Conservation (phyloP, 2,797 vertebrate genomes). For the Siniperca undulata region DNA sequence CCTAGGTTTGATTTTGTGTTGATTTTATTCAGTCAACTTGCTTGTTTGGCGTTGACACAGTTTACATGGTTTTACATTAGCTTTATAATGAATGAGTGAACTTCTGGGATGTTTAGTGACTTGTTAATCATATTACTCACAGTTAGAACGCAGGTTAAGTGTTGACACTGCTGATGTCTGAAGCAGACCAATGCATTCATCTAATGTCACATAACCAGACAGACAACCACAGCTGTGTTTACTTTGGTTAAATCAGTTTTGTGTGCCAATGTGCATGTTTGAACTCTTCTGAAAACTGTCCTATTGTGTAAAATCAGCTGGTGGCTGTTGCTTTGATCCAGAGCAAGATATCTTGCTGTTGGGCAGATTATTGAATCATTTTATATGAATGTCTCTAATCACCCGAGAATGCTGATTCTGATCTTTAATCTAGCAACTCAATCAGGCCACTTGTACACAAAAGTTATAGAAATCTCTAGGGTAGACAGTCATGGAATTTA, state of each 20-base stretch:
- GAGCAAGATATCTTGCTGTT: neutral
- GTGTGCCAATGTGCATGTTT: conserved; percentile 23
- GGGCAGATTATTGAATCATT: conserved; percentile 3
- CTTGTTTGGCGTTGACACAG: neutral
- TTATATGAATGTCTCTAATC: neutral
- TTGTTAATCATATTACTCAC: neutral
- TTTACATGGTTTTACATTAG: neutral
- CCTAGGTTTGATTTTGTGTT: neutral
- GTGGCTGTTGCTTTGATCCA: conserved; percentile 14
- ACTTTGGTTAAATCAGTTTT: conserved; percentile 14
- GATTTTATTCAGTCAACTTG: neutral
- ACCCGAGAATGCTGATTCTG: neutral
- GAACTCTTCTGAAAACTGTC: conserved; percentile 5
- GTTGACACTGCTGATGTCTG: conserved; percentile 16
- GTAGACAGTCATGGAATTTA: neutral
- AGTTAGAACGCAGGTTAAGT: neutral
- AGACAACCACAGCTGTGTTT: conserved; percentile 57
- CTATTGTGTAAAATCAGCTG: conserved; percentile 35
- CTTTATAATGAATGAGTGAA: neutral
- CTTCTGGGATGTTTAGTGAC: neutral
- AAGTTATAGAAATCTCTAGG: neutral
- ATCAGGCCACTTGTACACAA: neutral
- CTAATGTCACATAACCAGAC: conserved; percentile 30
- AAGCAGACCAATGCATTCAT: conserved; percentile 15
- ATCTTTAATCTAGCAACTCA: neutral